A percentile compares a stretch with the other conserved stretches of the same genome.
These are phyloP conservation scores for Oriolus oriolus DNA, from an alignment of 2,113 vertebrate genomes.

Conservation along the genomic window DNA sequence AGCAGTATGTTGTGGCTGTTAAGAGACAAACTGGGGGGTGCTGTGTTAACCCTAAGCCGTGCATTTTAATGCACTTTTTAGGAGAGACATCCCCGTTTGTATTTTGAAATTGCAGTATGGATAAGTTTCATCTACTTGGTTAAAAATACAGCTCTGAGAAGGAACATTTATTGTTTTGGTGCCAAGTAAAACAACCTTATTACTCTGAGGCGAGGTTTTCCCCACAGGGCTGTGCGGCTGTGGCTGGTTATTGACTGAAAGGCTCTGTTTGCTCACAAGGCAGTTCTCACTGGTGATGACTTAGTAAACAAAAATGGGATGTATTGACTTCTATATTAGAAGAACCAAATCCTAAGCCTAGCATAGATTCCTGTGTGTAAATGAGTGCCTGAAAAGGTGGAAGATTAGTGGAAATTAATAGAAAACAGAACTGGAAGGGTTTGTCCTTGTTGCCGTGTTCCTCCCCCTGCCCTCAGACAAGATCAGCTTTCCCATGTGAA, in stretches of 20 bases:
- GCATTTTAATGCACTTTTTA: neutral
- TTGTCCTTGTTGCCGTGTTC: neutral
- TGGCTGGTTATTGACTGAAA: neutral
- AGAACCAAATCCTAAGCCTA: neutral
- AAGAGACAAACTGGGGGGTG: neutral
- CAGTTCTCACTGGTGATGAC: neutral
- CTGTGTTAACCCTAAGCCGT: neutral
- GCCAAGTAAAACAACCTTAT: neutral
- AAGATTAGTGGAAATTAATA: neutral
- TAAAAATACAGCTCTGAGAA: neutral
- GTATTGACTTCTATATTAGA: neutral
- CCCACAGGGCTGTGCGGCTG: neutral
- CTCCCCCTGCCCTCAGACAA: neutral
- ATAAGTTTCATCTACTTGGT: neutral
- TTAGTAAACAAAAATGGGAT: neutral
- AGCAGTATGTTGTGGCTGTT: neutral
- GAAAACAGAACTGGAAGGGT: neutral
- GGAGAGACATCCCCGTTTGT: neutral
- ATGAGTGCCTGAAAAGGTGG: neutral
- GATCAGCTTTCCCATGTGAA: neutral
- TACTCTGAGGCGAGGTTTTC: neutral
- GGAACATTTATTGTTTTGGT: neutral
- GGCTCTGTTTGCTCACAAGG: neutral
- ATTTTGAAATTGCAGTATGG: neutral
- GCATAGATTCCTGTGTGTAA: neutral